Percentiles rank a stretch among this genome's conserved stretches.
These are phyloP conservation scores for Ctenoplectra terminalis DNA, from an alignment of 1,140 invertebrate species.

Conservation along the genomic window DNA sequence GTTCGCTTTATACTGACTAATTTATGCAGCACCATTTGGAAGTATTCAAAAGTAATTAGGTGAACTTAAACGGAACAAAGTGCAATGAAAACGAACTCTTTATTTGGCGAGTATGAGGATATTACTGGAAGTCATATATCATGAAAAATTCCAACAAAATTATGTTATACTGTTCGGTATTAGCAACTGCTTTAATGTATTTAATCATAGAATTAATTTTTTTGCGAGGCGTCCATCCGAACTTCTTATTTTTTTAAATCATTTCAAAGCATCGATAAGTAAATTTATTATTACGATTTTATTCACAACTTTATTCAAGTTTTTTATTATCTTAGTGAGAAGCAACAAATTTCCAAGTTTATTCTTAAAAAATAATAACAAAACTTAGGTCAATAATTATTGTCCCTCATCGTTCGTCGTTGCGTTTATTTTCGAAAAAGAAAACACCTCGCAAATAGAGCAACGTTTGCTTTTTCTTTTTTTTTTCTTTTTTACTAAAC, in stretches of 20 bases:
- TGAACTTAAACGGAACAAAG: neutral
- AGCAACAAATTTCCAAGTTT: neutral
- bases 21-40: conserved; percentile 12
- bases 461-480: neutral
- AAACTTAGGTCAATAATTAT: conserved; percentile 31
- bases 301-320: neutral
- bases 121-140: neutral
- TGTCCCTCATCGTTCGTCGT: conserved; percentile 19
- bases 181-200: neutral
- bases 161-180: neutral
- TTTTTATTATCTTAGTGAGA: neutral
- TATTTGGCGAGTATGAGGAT: neutral
- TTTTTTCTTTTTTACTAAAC: neutral
- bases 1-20: neutral
- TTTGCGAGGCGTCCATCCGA: conserved; percentile 16
- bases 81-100: neutral
- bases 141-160: neutral
- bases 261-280: neutral
- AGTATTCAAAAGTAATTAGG: neutral
- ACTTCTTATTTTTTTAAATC: neutral
- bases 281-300: neutral
- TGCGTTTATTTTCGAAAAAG: neutral
- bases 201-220: neutral
- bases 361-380: neutral
- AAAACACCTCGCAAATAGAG: conserved; percentile 42